phyloP scores from a whole-genome alignment of 2,888 invertebrate species.

The Belgica antarctica region DNA sequence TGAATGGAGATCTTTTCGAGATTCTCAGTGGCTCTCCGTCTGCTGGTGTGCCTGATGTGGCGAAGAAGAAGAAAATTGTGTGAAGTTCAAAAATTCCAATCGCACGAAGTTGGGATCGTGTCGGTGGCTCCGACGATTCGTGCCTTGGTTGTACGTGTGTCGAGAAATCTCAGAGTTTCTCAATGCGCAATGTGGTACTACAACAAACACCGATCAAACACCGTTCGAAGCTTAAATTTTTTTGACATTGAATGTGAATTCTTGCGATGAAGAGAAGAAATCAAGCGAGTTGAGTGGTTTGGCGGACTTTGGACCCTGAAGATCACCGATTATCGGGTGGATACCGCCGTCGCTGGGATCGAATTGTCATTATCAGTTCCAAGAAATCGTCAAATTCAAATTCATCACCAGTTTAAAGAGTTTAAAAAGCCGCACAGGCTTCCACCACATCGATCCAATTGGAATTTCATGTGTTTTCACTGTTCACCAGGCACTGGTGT shows the following conservation, averaged over 20 bases:
- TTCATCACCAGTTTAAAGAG: slow-evolving; percentile 6
- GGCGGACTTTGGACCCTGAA: too few species aligned
- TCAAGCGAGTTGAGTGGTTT: too few species aligned
- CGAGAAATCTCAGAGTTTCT: background rate
- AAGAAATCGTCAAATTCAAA: background rate
- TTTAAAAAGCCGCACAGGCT: slow-evolving; percentile 10
- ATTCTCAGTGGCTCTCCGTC: background rate
- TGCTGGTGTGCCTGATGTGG: background rate
- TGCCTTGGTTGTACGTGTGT: background rate
- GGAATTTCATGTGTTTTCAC: slow-evolving; percentile 21
- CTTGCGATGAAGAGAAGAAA: too few species aligned
- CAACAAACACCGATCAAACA: background rate
- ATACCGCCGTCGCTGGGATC: too few species aligned
- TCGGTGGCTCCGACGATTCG: background rate
- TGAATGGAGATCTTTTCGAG: slow-evolving; percentile 18
- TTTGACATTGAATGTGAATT: slow-evolving; percentile 18
- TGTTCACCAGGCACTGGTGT: background rate
- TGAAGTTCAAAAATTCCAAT: slow-evolving; percentile 42
- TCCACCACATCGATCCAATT: background rate
- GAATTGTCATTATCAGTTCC: background rate
- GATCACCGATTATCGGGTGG: too few species aligned
- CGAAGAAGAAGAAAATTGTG: background rate
- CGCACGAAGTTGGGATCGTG: slow-evolving; percentile 2
- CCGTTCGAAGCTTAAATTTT: slow-evolving; percentile 16
- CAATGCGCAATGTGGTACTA: too few species aligned